Evolutionary conservation across 2,113 vertebrate species (phyloP), one percentile per base, ranked within the genome.

Genomic region (Scartelaos histophorus): DNA sequence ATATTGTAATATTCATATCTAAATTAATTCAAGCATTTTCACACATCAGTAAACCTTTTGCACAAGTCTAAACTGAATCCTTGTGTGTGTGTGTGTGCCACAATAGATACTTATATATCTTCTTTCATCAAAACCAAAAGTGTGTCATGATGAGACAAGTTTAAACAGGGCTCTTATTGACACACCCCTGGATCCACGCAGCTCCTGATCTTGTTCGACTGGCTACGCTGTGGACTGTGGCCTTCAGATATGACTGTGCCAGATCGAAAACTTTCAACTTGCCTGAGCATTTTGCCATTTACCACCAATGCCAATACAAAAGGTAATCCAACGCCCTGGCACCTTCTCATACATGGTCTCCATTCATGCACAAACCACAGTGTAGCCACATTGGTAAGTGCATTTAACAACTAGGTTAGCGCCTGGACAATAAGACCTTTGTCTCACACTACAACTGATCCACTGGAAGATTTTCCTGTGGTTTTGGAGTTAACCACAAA

Each of bases 401-500:
- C 80, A 69, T 78, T 76, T 88, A 86, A 90, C 85, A 89, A 84
- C 85, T 83, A 87, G 85, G 87, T 90, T 82, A 78, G 79, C 56
- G 70, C 46, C 69, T 73, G 75, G 76, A 91, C 88, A 90, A 87
- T 92, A 82, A 64, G 53, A 58, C 82, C 85, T 90, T 91, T 92
- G 91, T 92, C 84, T 87, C 77, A 53, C 76, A 88, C 69, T 43
- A 77, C 70, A 74, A 71, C 76, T 81, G 84, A 89, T 90, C 87
- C 85, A 46, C 80, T 79, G 82, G 77, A 81, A 85, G 89, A 84
- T 83, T 89, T 90, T 88, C 85, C 87, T 90, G 82, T 67, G 90
- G 88, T 91, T 90, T 87, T 85, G 81, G 70, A 86, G 82, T 88
- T 84, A 75, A 91, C 87, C 81, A 74, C 87, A 90, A 87, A 80